Percentiles rank a stretch among this genome's conserved stretches.
These are phyloP conservation scores for Diloba caeruleocephala DNA, from an alignment of 2,888 invertebrate genomes.

Conservation along the genomic window DNA sequence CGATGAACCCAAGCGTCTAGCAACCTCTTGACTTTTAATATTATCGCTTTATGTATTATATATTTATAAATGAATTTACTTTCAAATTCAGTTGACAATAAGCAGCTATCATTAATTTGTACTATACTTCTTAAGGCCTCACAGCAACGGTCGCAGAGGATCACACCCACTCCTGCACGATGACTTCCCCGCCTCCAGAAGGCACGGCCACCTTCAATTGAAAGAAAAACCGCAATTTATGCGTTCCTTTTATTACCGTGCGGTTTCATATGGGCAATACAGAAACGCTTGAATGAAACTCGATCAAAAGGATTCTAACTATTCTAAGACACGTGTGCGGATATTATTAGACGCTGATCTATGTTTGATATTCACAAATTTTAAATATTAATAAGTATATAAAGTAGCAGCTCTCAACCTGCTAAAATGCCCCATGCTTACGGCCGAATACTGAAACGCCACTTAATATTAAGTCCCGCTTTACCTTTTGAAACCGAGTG, in stretches of 20 bases:
- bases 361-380: too few species aligned
- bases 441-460: too few species aligned
- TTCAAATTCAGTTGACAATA: neutral
- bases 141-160: slow-evolving; percentile 57
- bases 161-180: slow-evolving; percentile 79
- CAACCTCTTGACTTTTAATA: too few species aligned
- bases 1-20: too few species aligned
- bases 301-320: too few species aligned
- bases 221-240: slow-evolving; percentile 49
- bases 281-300: slow-evolving; percentile 15
- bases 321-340: neutral
- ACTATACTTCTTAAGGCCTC: slow-evolving; percentile 17
- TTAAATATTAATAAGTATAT: too few species aligned
- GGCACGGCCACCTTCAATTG: slow-evolving; percentile 39
- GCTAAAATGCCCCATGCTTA: too few species aligned
- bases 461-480: too few species aligned
- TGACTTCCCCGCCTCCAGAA: slow-evolving; percentile 67
- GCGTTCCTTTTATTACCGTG: slow-evolving; percentile 22
- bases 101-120: slow-evolving; percentile 5
- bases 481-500: too few species aligned
- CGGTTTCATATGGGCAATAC: slow-evolving; percentile 17
- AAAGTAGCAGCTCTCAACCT: too few species aligned
- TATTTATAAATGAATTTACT: neutral
- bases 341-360: too few species aligned
- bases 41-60: too few species aligned